These are phyloP conservation scores for Chrysocyon brachyurus DNA, from an alignment of 2,797 vertebrate species.

Conservation along the genomic window DNA sequence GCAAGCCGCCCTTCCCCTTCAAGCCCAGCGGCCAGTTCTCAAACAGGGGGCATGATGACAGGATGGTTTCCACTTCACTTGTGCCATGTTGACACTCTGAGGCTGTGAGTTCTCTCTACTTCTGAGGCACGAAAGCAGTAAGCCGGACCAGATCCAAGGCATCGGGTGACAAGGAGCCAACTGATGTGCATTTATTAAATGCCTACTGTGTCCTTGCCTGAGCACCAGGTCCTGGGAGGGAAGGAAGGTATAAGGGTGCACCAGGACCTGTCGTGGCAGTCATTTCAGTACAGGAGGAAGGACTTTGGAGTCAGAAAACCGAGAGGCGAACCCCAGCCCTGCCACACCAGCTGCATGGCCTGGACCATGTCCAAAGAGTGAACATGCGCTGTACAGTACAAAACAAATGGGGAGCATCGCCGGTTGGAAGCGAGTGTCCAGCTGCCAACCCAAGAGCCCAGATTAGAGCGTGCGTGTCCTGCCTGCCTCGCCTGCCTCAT, in stretches of 20 bases:
- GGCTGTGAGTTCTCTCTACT: not conserved
- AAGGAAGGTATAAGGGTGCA: too few relatives aligned
- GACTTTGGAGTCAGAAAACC: not conserved
- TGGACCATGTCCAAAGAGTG: not conserved
- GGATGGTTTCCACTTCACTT: not conserved
- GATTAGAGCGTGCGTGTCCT: accelerated
- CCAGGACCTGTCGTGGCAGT: not conserved
- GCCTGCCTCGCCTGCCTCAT: not conserved
- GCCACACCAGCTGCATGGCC: too few relatives aligned
- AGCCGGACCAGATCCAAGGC: not conserved
- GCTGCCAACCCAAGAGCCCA: too few relatives aligned
- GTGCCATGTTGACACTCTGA: not conserved
- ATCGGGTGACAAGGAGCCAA: not conserved
- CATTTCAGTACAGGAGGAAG: not conserved
- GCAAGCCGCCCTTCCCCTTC: not conserved
- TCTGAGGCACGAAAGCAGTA: not conserved
- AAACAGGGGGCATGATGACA: not conserved
- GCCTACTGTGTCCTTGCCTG: not conserved
- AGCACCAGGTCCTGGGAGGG: not conserved
- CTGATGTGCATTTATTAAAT: not conserved
- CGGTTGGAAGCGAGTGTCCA: too few relatives aligned
- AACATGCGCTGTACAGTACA: accelerated
- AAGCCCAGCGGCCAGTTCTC: accelerated
- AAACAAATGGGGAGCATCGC: accelerated
- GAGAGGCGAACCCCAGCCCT: not conserved